Evolutionary conservation across 2,113 vertebrate species (phyloP), one percentile per base, ranked within the genome.

Genomic region (Pygoscelis adeliae): DNA sequence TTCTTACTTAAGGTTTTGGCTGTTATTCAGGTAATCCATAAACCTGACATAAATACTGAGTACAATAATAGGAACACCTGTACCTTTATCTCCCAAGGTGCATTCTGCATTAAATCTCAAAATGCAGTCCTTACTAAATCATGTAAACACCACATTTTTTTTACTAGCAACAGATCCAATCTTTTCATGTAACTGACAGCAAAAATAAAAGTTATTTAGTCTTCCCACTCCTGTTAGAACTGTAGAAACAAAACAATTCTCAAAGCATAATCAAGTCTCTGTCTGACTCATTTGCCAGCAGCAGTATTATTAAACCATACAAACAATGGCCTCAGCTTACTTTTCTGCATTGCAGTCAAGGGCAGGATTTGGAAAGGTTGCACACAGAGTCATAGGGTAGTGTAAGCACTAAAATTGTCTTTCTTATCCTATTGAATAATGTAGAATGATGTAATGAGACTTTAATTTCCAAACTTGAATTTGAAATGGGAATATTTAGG

Each of bases 291-390:
- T 79, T 83, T 82, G 26, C 36, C 56, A 83, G 44, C 16, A 65
- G 36, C 47, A 78, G 32, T 63, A 72, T 76, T 89, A 76, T 55
- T 83, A 93, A 95, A 55, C 19, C 27, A 36, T 69, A 34, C 16
- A 70, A 84, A 87, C 47, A 79, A 69, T 69, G 32, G 34, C 26
- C 50, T 71, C 11, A 2, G 25, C 25, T 89, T 55, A 17, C 27
- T 78, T 27, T 13, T 62, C 34, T 71, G 29, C 18, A 5, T 30
- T 74, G 50, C 47, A 94, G 73, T 26, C 40, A 79, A 61, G 13
- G 34, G 44, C 56, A 82, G 65, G 50, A 67, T 72, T 87, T 95
- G 30, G 15, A 87, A 95, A 79, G 30, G 76, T 90, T 90, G 20
- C 30, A 53, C 38, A 55, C 8, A 44, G 55, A 87, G 17, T 81